Evolutionary conservation across 2,888 invertebrate species (phyloP), one percentile per base, ranked within the genome.

Genomic region (Poecilobothrus nobilitatus): DNA sequence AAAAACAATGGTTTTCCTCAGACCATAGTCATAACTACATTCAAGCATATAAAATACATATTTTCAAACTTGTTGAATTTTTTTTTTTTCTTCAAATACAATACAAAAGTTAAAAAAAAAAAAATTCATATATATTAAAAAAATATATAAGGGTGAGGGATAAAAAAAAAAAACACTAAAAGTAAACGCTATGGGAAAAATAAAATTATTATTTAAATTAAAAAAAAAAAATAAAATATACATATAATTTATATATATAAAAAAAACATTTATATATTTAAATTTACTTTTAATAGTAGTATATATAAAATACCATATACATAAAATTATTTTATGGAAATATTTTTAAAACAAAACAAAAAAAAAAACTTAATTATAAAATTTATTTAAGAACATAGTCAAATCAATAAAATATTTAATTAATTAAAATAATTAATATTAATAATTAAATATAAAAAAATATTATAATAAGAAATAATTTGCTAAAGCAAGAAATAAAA

Each of bases 311-410:
- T 27, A 27, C 27, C 27, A 18, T 18, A 53, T 53, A 53, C 53
- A 53, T 53, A 53, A 53, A 18, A 53, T 53, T 53, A 53, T 53
- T 53, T 53, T 53, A 53, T 53, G 53, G 53, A 53, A 53, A 53
- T 53, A n/a, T 53, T 53, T 53, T 53, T 53, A 12, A 53, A 53
- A 27, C 27, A 12, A 53, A 53, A 27, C 27, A 27, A 27, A 27
- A 27, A 27, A 27, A 27, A 27, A 27, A 27, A 12, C n/a, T 53
- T 53, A 18, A 53, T 53, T 53, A 15, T 53, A 53, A 53, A 53
- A 53, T 53, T 18, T 53, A 53, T 53, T 18, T 53, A 53, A 53
- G 53, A 53, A 53, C 53, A 53, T 53, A 53, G 53, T 53, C 53
- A 53, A 53, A n/a, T 53, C 53, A 53, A 12, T 53, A 53, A 53